Conservation (phyloP, 2,797 vertebrate genomes). For the Nyctalus aviator region DNA sequence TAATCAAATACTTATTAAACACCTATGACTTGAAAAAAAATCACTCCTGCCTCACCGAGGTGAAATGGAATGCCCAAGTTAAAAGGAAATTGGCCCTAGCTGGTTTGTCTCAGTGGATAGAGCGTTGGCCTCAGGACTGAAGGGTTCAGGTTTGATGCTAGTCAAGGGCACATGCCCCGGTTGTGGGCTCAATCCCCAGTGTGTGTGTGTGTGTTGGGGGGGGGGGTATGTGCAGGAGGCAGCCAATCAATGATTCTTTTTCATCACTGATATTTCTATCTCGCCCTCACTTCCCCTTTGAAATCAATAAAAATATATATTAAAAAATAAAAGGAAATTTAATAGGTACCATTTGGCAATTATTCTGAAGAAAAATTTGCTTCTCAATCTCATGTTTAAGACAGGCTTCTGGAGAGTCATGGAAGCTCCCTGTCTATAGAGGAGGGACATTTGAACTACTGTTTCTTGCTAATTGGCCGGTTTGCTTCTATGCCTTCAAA, state of each 20-base stretch:
- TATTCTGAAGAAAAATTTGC: constrained; percentile 18
- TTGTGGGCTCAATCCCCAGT: too few species aligned
- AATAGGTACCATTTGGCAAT: background rate
- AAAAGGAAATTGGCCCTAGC: background rate
- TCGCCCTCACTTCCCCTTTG: too few species aligned
- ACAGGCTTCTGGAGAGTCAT: background rate
- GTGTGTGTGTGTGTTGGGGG: too few species aligned
- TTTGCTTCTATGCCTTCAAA: background rate
- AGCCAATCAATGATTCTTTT: too few species aligned
- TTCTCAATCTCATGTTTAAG: background rate
- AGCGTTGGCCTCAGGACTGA: too few species aligned
- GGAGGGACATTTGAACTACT: background rate
- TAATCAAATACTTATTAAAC: constrained; percentile 22
- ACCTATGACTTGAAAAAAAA: background rate
- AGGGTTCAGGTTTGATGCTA: too few species aligned
- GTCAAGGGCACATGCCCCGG: too few species aligned
- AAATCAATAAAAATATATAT: background rate
- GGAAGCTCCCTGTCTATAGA: background rate
- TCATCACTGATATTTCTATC: too few species aligned
- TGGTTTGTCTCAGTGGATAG: too few species aligned
- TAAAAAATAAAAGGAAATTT: background rate
- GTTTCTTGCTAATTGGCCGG: background rate
- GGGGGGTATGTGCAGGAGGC: too few species aligned
- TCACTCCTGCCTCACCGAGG: background rate
- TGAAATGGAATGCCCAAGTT: background rate